phyloP scores from a whole-genome alignment of 2,113 vertebrate species.

The Mesoclemmys tuberculata region DNA sequence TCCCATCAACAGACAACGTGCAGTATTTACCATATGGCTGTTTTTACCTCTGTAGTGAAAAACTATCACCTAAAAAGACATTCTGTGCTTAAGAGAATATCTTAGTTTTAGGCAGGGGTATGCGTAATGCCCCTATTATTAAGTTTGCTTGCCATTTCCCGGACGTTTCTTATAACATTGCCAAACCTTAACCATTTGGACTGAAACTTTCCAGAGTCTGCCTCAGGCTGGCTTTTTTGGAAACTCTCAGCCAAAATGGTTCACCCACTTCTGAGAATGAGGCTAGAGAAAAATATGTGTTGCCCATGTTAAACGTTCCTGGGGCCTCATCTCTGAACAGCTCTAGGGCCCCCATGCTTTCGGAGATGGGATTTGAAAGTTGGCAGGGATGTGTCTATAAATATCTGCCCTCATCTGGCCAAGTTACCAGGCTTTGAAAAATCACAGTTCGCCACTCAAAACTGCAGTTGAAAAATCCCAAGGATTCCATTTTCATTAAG shows the following conservation, averaged over 20 bases:
- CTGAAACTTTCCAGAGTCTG: not conserved
- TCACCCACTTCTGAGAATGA: not conserved
- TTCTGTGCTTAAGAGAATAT: not conserved
- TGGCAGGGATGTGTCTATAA: not conserved
- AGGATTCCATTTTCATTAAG: not conserved
- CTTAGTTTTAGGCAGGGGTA: not conserved
- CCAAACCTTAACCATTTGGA: not conserved
- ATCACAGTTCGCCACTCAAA: not conserved
- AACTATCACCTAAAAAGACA: not conserved
- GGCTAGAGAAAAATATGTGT: not conserved
- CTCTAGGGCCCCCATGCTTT: not conserved
- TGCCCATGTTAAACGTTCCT: not conserved
- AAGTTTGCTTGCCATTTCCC: not conserved
- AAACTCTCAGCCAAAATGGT: not conserved
- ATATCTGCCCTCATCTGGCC: not conserved
- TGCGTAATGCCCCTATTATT: not conserved
- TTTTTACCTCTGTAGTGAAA: not conserved
- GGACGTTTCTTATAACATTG: not conserved
- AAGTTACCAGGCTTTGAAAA: not conserved
- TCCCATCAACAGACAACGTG: accelerated
- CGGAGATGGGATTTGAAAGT: not conserved
- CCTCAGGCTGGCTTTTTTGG: not conserved
- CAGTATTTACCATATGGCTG: not conserved
- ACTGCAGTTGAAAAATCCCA: not conserved
- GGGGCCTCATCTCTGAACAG: not conserved